These are phyloP conservation scores for Stichodactyla mertensii DNA, from an alignment of 64 coral and sea anemone genomes.

Conservation along the genomic window DNA sequence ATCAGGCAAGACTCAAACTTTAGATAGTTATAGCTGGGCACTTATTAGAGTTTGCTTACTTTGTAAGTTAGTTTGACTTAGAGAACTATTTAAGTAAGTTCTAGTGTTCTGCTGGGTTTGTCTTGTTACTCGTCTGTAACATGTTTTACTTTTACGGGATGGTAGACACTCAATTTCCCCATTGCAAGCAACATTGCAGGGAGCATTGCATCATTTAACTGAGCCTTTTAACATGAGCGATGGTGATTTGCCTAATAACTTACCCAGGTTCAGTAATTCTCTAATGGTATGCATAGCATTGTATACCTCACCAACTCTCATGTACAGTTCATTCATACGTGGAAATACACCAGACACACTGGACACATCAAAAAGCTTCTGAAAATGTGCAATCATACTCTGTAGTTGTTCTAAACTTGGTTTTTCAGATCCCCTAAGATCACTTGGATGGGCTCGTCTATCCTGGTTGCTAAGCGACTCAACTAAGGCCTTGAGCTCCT, in stretches of 20 bases:
- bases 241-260: not conserved
- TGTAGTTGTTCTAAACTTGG: constrained; percentile 67
- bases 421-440: constrained; percentile 48
- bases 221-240: too few species aligned
- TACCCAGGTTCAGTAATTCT: constrained; percentile 70
- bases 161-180: too few species aligned
- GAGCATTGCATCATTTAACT: too few species aligned
- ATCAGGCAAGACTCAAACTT: too few species aligned
- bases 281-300: constrained; percentile 93
- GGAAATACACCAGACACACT: constrained; percentile 79
- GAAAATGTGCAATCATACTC: constrained; percentile 91
- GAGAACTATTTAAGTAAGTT: too few species aligned
- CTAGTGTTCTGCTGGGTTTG: too few species aligned
- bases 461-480: constrained; percentile 55
- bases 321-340: constrained; percentile 94
- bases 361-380: constrained; percentile 91
- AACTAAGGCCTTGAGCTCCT: constrained; percentile 52
- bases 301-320: constrained; percentile 75
- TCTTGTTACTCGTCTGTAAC: too few species aligned
- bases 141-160: too few species aligned
- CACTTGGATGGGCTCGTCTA: constrained; percentile 52
- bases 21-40: too few species aligned
- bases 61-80: too few species aligned
- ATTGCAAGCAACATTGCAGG: too few species aligned
- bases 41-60: too few species aligned